These are phyloP conservation scores for Andrena hattorfiana DNA, from an alignment of 2,888 invertebrate species.

Conservation along the genomic window DNA sequence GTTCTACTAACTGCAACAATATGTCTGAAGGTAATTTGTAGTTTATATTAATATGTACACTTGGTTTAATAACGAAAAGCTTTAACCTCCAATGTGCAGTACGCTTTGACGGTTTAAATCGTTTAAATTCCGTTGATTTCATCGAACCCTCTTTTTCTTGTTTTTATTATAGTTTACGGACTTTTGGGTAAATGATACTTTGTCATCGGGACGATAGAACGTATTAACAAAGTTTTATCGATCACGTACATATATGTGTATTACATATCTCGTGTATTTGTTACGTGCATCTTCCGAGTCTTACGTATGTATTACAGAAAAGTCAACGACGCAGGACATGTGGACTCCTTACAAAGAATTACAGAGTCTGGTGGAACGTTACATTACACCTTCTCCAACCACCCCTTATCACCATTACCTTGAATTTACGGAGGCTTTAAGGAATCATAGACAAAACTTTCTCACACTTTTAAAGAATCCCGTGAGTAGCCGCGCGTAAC, in stretches of 20 bases:
- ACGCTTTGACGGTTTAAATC: background rate
- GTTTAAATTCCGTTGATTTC: background rate
- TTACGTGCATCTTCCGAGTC: background rate
- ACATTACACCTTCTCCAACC: slow-evolving; percentile 87
- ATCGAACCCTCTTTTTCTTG: background rate
- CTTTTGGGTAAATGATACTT: background rate
- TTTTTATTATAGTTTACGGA: background rate
- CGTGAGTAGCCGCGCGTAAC: slow-evolving; percentile 86
- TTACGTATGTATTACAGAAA: slow-evolving; percentile 70
- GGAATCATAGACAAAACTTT: slow-evolving; percentile 95
- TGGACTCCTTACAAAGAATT: slow-evolving; percentile 95
- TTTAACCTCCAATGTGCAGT: slow-evolving; percentile 13
- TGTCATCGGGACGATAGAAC: background rate
- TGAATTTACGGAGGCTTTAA: slow-evolving; percentile 91
- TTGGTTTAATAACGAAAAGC: background rate
- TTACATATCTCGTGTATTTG: background rate
- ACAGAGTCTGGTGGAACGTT: slow-evolving; percentile 89
- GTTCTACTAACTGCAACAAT: slow-evolving; percentile 14
- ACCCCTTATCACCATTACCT: slow-evolving; percentile 87
- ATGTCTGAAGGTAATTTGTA: slow-evolving; percentile 68
- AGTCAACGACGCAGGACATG: slow-evolving; percentile 89
- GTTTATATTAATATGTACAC: slow-evolving; percentile 5
- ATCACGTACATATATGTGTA: too few relatives aligned
- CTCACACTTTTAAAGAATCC: slow-evolving; percentile 94
- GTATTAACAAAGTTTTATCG: background rate